Evolutionary conservation across 1,140 invertebrate genomes (phyloP), one percentile per base, ranked within the genome.

Genomic region (Drosophila saltans): DNA sequence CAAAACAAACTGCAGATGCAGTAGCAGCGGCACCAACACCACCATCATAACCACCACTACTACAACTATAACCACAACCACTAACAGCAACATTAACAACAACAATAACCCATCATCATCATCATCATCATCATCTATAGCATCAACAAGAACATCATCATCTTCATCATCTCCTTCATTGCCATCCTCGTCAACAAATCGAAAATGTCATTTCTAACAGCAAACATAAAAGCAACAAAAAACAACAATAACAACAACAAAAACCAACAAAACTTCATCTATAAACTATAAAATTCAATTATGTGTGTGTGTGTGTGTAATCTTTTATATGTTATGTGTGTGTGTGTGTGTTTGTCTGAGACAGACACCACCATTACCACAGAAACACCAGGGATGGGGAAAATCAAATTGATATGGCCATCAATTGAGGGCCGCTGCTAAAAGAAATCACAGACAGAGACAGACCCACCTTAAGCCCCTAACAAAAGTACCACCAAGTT

Each of bases 171-270:
- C 21, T 9, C 11, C 0, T n/a, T 43, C 43, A 64, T 64, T 45
- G 45, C 10, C 62, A 52, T 52, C 9, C 45, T 26, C 28, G 24
- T 43, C 60, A 43, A 41, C 40, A 62, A 26, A 39, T 28, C 41
- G 2, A 52, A 62, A 62, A 62, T 62, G 21, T 78, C 68, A 78
- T 72, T 73, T 75, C 69, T 65, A 74, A 58, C 48, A 68, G 21
- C 36, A 36, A 60, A 26, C 39, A 39, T 28, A 30, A 52, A 4
- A 63, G 69, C 73, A 76, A 65, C 65, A 65, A 78, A 58, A 16
- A 16, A 16, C 16, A 16, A 16, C 16, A 16, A 16, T 16, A 16
- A 16, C 70, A 63, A 57, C 70, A 83, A 69, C 66, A 66, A 59
- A 72, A 62, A 72, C 58, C 45, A 52, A 10, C 45, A 52, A 52